A percentile compares a stretch with the other conserved stretches of the same genome.
Evolutionary conservation across 2,113 vertebrate genomes (phyloP).

Genomic region (Genyomyrus donnyi): DNA sequence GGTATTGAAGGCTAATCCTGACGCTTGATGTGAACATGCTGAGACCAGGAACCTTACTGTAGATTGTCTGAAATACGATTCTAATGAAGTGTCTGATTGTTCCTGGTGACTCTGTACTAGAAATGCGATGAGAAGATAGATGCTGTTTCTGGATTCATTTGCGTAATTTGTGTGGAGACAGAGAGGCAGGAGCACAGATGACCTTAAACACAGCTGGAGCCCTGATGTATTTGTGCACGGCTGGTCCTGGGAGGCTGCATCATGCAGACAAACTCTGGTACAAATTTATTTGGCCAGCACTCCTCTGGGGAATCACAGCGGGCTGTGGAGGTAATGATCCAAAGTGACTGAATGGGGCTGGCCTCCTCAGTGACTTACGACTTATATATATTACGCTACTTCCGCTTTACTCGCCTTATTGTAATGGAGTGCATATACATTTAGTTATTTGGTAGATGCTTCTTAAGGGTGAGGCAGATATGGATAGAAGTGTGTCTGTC

Average conservation of each 20-base stretch:
- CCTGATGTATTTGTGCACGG: neutral
- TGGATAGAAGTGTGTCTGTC: neutral
- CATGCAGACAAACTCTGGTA: neutral
- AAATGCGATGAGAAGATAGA: neutral
- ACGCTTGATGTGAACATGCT: neutral
- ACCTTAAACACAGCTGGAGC: neutral
- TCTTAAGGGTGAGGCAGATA: neutral
- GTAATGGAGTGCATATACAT: neutral
- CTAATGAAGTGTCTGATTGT: neutral
- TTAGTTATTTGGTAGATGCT: neutral
- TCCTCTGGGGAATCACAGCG: neutral
- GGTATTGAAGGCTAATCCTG: neutral
- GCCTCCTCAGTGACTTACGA: neutral
- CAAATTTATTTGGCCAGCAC: neutral
- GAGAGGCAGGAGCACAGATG: neutral
- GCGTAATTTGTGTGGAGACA: neutral
- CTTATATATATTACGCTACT: neutral
- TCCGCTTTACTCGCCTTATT: neutral
- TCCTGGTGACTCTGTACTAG: neutral
- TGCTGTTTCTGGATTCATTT: neutral
- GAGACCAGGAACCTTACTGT: neutral
- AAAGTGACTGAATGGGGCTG: neutral
- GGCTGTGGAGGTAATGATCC: neutral
- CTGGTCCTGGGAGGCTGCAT: neutral
- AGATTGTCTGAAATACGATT: neutral